Evolutionary conservation across 2,797 vertebrate species (phyloP).

Genomic region (Nyctibius grandis): DNA sequence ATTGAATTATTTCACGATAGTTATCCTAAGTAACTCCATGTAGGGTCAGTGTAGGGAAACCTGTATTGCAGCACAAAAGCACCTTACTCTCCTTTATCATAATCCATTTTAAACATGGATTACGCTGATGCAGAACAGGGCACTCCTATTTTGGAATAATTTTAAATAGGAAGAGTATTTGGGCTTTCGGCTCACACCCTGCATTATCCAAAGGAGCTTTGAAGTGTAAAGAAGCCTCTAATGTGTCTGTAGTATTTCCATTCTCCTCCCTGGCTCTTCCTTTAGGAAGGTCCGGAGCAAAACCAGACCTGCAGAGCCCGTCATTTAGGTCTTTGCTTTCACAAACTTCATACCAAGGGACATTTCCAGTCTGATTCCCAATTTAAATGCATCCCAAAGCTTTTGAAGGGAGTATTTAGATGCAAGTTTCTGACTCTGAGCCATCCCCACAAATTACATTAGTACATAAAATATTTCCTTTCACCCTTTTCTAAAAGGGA

Average conservation of each 20-base stretch:
- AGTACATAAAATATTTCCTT: neutral
- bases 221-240: constrained; percentile 55
- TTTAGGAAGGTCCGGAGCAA: constrained; percentile 33
- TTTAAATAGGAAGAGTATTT: constrained; percentile 18
- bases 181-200: constrained; percentile 48
- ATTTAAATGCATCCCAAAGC: neutral
- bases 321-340: neutral
- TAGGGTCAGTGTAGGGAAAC: neutral
- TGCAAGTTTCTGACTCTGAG: neutral
- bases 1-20: neutral
- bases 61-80: constrained; percentile 31
- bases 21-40: neutral
- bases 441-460: neutral
- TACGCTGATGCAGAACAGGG: constrained; percentile 27
- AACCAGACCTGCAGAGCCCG: constrained; percentile 20
- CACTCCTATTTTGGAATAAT: constrained; percentile 18
- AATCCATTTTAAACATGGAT: constrained; percentile 20
- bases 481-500: neutral
- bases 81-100: constrained; percentile 19
- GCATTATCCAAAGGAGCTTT: constrained; percentile 33
- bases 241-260: constrained; percentile 19
- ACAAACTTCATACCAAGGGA: neutral
- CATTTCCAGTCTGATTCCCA: neutral
- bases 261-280: neutral
- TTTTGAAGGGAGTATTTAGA: neutral